phyloP scores from a whole-genome alignment of 2,113 vertebrate species.

The Diglossa brunneiventris region DNA sequence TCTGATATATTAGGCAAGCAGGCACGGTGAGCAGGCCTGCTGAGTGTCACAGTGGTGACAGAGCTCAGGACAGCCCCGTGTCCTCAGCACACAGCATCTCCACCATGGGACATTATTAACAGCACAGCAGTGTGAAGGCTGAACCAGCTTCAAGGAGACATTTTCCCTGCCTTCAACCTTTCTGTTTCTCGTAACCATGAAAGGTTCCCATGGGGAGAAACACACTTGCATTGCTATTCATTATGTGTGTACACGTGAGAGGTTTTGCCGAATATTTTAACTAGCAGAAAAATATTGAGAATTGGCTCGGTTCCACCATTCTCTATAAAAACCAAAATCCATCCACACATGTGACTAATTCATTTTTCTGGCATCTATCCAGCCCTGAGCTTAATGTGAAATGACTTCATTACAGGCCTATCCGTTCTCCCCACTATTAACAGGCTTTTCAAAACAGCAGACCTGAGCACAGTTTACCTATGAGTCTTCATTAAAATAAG shows the following conservation, averaged over 20 bases:
- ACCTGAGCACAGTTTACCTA: constrained; percentile 36
- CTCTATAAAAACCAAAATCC: constrained; percentile 38
- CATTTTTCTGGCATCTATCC: constrained; percentile 41
- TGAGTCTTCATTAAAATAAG: constrained; percentile 57
- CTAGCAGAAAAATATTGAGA: constrained; percentile 37
- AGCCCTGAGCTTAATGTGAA: constrained; percentile 19
- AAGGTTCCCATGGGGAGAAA: constrained; percentile 5
- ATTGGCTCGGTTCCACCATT: constrained; percentile 35
- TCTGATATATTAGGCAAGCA: background rate
- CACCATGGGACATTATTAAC: rapidly evolving
- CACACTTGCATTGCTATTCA: background rate
- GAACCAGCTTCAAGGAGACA: background rate
- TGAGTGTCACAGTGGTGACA: background rate
- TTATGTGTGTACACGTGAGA: background rate
- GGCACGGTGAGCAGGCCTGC: background rate
- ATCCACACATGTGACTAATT: constrained; percentile 58
- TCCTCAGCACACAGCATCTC: background rate
- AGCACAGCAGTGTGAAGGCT: background rate
- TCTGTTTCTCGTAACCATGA: background rate
- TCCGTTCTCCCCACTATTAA: background rate
- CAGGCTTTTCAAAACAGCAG: constrained; percentile 44
- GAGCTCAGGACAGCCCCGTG: background rate
- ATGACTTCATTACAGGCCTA: constrained; percentile 52
- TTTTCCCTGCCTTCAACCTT: constrained; percentile 7
- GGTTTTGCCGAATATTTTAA: constrained; percentile 50